Evolutionary conservation across 2,797 vertebrate species (phyloP).

Genomic region (Acestrorhynchus altus): DNA sequence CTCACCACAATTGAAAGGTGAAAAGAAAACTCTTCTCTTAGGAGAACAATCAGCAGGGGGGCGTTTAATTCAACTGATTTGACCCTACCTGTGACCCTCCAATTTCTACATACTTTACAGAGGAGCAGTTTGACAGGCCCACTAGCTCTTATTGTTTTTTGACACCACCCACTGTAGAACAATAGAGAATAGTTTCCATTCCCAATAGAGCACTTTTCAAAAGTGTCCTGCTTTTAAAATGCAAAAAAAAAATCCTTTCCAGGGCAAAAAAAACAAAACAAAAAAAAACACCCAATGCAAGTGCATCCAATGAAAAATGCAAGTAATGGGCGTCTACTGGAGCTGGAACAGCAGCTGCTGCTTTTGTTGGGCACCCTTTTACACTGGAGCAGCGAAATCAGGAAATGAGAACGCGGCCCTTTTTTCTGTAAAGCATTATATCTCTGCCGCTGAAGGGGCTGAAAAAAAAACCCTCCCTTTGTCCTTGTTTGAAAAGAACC

Average conservation of each 20-base stretch:
- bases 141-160: slow-evolving; percentile 30
- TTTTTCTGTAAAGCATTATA: slow-evolving; percentile 23
- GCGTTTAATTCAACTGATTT: not conserved
- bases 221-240: slow-evolving; percentile 9
- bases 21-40: slow-evolving; percentile 12
- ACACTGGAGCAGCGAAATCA: slow-evolving; percentile 28
- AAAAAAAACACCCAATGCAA: slow-evolving; percentile 39
- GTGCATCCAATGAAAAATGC: slow-evolving; percentile 26
- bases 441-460: slow-evolving; percentile 19
- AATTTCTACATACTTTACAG: slow-evolving; percentile 29
- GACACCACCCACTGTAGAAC: slow-evolving; percentile 36
- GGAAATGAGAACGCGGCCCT: slow-evolving; percentile 37
- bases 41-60: not conserved
- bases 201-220: slow-evolving; percentile 24
- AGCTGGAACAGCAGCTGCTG: slow-evolving; percentile 28
- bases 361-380: slow-evolving; percentile 40
- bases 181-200: slow-evolving; percentile 33
- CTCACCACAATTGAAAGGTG: not conserved
- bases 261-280: slow-evolving; percentile 19
- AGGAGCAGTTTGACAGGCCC: slow-evolving; percentile 15
- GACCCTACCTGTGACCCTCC: slow-evolving; percentile 1
- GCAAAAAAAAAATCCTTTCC: not conserved
- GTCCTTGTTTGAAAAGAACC: slow-evolving; percentile 38
- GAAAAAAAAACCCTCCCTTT: slow-evolving; percentile 27
- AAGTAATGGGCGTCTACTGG: slow-evolving; percentile 42